Evolutionary conservation across 1,140 invertebrate genomes (phyloP), one percentile per base, ranked within the genome.

Genomic region (Magallana gigas): DNA sequence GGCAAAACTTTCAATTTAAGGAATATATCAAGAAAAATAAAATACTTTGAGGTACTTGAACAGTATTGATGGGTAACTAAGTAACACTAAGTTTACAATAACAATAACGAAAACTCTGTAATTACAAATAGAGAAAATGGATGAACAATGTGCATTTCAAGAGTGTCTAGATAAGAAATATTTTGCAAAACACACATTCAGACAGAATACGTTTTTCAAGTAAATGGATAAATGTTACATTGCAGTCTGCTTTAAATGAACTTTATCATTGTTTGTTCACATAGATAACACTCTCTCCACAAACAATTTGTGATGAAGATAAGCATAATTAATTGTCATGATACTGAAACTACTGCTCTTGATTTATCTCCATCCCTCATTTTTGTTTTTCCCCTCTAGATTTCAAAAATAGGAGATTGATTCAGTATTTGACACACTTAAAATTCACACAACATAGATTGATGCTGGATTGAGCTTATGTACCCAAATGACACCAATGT

Each of bases 281-380:
- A 76, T 76, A 29, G 68, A 76, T 76, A 76, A 76, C 18, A 76
- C 18, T 29, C 68, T 76, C 68, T 76, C 68, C 36, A 18, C 23
- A 76, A 76, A 76, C 68, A 76, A 76, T 29, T 76, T 76, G 68
- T 76, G 68, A 76, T 76, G 23, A 76, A 76, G 68, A 76, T 76
- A 76, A 76, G 23, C 68, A 76, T 76, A 76, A 76, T 76, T 76
- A 76, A 76, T 76, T 76, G 23, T 29, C 68, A 76, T 76, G 23
- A 76, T 76, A 29, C 68, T 29, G 18, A 76, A 76, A 23, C 23
- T 9, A 76, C 68, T 76, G 23, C 68, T 29, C 68, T 76, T 76
- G 68, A 76, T 76, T 76, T 76, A 76, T 76, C 68, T 76, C 6
- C 68, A 76, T 76, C 68, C 23, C 36, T 76, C 68, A 76, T 76